Conservation (phyloP, 1,140 invertebrate genomes). For the Apis dorsata region DNA sequence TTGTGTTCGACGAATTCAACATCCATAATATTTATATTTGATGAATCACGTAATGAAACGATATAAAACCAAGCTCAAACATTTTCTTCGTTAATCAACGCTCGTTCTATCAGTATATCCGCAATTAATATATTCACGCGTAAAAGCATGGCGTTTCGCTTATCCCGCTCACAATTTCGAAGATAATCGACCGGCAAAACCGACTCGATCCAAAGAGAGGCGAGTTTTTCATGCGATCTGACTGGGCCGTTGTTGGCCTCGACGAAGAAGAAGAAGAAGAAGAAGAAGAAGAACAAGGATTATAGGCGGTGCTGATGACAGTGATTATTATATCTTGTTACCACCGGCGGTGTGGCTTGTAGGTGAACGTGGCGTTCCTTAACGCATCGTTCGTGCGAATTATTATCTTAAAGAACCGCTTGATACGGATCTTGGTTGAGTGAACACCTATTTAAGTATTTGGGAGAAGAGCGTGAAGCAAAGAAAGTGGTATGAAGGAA, state of each 20-base stretch:
- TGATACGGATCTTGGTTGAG: conserved; percentile 62
- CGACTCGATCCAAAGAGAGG: conserved; percentile 10
- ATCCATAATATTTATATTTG: conserved; percentile 40
- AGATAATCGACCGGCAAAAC: conserved; percentile 51
- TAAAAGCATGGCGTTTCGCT: conserved; percentile 13
- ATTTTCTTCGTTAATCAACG: conserved; percentile 44
- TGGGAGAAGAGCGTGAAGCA: not conserved
- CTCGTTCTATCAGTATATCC: conserved; percentile 5
- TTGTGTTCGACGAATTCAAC: conserved; percentile 14
- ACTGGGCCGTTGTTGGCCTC: not conserved
- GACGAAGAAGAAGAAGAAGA: too few relatives aligned
- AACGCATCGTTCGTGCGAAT: conserved; percentile 63
- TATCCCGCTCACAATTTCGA: conserved; percentile 13
- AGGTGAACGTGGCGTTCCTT: conserved; percentile 53
- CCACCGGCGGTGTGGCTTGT: conserved; percentile 59
- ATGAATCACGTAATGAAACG: conserved; percentile 37
- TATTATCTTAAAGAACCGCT: conserved; percentile 63
- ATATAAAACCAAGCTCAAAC: conserved; percentile 33
- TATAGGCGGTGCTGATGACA: conserved; percentile 63
- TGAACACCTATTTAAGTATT: conserved; percentile 52
- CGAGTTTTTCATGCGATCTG: conserved; percentile 59
- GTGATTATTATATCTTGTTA: conserved; percentile 71
- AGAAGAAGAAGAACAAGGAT: conserved; percentile 26
- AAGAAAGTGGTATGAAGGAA: too few relatives aligned
- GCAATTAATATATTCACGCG: conserved; percentile 35